These are phyloP conservation scores for Clarias laeviceps DNA, from an alignment of 2,797 vertebrate species.

Conservation along the genomic window DNA sequence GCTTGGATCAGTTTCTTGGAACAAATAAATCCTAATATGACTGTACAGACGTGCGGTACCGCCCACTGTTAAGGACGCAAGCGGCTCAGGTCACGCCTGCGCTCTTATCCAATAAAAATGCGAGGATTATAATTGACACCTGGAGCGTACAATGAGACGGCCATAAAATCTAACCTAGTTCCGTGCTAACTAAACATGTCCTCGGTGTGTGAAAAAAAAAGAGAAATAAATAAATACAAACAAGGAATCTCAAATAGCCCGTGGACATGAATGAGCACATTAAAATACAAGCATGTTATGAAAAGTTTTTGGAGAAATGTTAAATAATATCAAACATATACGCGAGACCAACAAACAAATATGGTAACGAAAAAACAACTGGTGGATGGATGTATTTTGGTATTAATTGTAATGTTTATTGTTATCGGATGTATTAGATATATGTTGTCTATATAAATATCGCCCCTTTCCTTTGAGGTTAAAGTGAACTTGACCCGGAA, in stretches of 20 bases:
- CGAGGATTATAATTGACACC: not conserved
- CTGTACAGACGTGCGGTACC: not conserved
- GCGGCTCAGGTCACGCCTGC: not conserved
- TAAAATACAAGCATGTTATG: not conserved
- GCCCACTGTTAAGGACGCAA: not conserved
- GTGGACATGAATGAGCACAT: no score
- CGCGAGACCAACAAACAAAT: not conserved
- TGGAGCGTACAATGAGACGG: not conserved
- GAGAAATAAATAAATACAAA: not conserved
- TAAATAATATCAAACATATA: not conserved
- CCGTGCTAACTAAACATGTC: no score
- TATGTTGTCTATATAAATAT: not conserved
- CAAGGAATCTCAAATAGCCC: no score
- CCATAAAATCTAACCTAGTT: not conserved
- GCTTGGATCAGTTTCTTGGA: not conserved
- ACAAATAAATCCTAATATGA: not conserved
- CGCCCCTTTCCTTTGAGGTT: not conserved
- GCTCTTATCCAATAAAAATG: not conserved
- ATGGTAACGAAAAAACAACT: not conserved
- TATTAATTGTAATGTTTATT: not conserved
- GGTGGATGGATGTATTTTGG: not conserved
- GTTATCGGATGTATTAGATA: not conserved
- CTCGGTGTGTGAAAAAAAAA: not conserved
- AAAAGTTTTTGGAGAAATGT: not conserved
- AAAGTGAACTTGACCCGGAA: slow-evolving; percentile 45